These are phyloP conservation scores for Eufriesea mexicana DNA, from an alignment of 1,140 invertebrate species.

Conservation along the genomic window DNA sequence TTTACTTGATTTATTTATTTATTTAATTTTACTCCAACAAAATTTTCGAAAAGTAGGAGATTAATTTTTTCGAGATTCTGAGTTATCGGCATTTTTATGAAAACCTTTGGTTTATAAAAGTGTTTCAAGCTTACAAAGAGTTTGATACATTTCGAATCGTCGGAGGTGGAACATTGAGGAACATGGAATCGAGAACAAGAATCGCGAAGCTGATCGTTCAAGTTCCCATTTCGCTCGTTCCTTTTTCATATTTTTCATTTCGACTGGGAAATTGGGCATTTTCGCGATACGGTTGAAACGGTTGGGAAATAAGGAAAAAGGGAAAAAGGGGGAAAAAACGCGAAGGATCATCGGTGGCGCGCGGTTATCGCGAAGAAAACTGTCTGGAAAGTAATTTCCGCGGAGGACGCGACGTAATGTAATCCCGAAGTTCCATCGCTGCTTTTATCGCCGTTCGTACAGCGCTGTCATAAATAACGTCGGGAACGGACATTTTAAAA, in stretches of 20 bases:
- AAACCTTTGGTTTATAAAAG: too few relatives aligned
- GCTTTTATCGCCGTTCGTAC: slow-evolving; percentile 30
- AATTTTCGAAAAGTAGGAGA: too few relatives aligned
- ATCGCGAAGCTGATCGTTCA: neutral
- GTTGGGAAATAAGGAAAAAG: neutral
- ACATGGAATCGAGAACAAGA: neutral
- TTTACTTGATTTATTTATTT: too few relatives aligned
- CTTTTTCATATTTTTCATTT: neutral
- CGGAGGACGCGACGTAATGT: slow-evolving; percentile 37
- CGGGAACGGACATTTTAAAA: slow-evolving; percentile 22
- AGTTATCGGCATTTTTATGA: too few relatives aligned
- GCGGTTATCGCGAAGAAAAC: slow-evolving; percentile 17
- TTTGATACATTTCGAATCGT: too few relatives aligned
- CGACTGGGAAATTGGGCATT: neutral
- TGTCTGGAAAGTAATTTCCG: slow-evolving; percentile 48
- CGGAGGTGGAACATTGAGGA: too few relatives aligned
- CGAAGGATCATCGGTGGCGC: slow-evolving; percentile 16
- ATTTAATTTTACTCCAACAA: too few relatives aligned
- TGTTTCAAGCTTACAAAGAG: too few relatives aligned
- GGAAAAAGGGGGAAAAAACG: neutral
- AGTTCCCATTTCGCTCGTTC: too few relatives aligned
- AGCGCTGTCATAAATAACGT: slow-evolving; percentile 39
- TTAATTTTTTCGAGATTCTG: too few relatives aligned
- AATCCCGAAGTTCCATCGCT: slow-evolving; percentile 38
- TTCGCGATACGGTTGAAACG: neutral